Conservation (phyloP, 2,888 invertebrate species). For the Phaonia tiefii region DNA sequence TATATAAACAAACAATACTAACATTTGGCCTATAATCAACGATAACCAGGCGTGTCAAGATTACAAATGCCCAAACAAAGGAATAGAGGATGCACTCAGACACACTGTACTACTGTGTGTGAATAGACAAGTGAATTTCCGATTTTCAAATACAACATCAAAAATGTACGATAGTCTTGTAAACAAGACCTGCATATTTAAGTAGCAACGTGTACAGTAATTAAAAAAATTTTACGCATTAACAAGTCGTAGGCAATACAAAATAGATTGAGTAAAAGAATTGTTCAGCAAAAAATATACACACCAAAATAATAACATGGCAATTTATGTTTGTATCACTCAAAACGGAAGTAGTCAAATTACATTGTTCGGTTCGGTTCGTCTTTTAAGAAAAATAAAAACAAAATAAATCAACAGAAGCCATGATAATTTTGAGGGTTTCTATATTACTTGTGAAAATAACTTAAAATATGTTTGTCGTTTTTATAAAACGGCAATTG, state of each 20-base stretch:
- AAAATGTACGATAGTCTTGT: not conserved
- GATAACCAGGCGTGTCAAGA: slow-evolving; percentile 17
- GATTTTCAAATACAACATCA: not conserved
- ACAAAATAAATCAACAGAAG: not conserved
- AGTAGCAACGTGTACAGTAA: not conserved
- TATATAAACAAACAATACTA: not conserved
- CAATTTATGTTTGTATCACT: slow-evolving; percentile 14
- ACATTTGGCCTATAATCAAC: slow-evolving; percentile 8
- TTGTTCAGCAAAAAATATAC: too few species aligned
- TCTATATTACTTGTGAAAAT: too few species aligned
- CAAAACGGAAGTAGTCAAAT: slow-evolving; percentile 20
- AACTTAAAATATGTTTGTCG: too few species aligned
- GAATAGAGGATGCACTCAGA: slow-evolving; percentile 7
- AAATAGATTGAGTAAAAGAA: not conserved
- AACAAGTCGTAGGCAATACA: not conserved
- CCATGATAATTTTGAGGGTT: too few species aligned
- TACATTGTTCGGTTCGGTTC: slow-evolving; percentile 15
- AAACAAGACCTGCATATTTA: slow-evolving; percentile 26
- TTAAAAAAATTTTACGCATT: not conserved
- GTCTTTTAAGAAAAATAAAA: not conserved
- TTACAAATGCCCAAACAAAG: slow-evolving; percentile 7
- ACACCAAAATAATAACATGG: not conserved
- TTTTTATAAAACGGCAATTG: slow-evolving; percentile 28
- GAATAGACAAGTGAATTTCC: slow-evolving; percentile 19
- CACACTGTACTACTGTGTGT: not conserved